Conservation (phyloP, 2,113 vertebrate genomes). For the Cairina moschata region DNA sequence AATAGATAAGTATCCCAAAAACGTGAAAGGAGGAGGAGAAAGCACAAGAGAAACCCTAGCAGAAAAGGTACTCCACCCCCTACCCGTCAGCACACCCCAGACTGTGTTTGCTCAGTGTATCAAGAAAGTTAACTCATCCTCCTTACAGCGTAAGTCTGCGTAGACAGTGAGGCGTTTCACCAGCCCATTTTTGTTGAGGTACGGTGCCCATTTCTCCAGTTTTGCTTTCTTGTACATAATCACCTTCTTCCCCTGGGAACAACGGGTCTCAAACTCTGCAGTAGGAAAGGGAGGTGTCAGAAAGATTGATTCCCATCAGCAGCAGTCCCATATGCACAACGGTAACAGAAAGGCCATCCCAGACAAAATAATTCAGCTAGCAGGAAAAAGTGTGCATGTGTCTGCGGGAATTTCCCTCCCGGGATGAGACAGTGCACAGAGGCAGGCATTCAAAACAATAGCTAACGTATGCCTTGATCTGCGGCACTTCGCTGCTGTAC, state of each 20-base stretch:
- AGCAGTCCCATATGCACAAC: neutral
- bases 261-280: slow-evolving; percentile 85
- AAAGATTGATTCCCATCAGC: neutral
- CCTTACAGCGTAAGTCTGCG: slow-evolving; percentile 83
- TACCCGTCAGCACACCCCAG: neutral
- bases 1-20: neutral
- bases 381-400: neutral
- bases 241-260: slow-evolving; percentile 78
- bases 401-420: neutral
- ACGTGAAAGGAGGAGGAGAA: neutral
- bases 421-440: neutral
- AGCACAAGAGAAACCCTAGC: neutral
- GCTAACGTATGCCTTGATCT: neutral
- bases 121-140: neutral
- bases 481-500: neutral
- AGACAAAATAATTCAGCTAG: neutral
- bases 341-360: neutral
- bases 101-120: neutral
- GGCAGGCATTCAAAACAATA: neutral
- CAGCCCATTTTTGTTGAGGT: slow-evolving; percentile 79
- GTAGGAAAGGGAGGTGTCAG: neutral
- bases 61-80: neutral
- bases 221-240: slow-evolving; percentile 80
- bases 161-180: slow-evolving; percentile 81
- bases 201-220: slow-evolving; percentile 83